phyloP scores from a whole-genome alignment of 2,888 invertebrate species.

The Erebia ligea region DNA sequence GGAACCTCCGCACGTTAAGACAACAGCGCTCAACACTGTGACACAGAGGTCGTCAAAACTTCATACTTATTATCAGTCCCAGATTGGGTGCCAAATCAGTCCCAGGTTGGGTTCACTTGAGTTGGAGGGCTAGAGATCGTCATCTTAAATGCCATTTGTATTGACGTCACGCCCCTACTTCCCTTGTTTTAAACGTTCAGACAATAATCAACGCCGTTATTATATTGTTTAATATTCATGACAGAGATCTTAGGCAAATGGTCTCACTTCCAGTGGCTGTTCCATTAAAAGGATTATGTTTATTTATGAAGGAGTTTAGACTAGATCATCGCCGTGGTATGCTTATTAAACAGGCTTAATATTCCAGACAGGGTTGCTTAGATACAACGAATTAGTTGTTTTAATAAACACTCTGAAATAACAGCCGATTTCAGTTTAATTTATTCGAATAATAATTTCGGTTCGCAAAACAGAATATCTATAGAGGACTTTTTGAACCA shows the following conservation, averaged over 20 bases:
- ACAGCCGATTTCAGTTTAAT: background rate
- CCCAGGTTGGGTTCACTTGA: too few relatives aligned
- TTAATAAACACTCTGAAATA: background rate
- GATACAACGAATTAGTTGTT: conserved; percentile 4
- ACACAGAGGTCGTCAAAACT: too few relatives aligned
- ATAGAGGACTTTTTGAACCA: too few relatives aligned
- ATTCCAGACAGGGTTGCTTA: conserved; percentile 9
- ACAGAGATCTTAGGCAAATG: conserved; percentile 49
- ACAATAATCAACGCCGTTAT: conserved; percentile 72
- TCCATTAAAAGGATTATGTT: conserved; percentile 51
- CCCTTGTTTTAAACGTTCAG: conserved; percentile 64
- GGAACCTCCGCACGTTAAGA: too few relatives aligned
- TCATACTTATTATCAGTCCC: conserved; percentile 20
- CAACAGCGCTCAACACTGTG: too few relatives aligned
- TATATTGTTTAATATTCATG: conserved; percentile 64
- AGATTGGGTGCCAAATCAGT: background rate
- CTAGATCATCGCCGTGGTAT: conserved; percentile 32
- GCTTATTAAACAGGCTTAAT: conserved; percentile 18
- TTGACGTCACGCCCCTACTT: conserved; percentile 64
- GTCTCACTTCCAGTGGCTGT: conserved; percentile 45
- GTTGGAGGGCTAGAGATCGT: too few relatives aligned
- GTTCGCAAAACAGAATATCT: too few relatives aligned
- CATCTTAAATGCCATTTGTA: conserved; percentile 46
- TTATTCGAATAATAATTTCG: too few relatives aligned
- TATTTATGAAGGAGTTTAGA: conserved; percentile 47